phyloP scores from a whole-genome alignment of 2,888 invertebrate species.

The Scaptomyza polygonia region DNA sequence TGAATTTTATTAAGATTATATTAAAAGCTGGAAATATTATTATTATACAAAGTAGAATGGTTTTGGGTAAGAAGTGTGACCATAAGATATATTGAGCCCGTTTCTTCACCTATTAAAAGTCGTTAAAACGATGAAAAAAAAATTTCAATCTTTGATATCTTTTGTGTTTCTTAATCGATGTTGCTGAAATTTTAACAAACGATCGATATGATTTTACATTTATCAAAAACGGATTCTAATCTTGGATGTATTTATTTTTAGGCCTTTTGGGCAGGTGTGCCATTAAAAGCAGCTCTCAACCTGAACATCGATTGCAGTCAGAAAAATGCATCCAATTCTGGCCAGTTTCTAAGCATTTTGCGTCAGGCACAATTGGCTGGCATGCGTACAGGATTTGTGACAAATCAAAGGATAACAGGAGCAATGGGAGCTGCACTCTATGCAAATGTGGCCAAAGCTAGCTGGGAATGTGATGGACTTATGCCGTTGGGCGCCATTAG shows the following conservation, averaged over 20 bases:
- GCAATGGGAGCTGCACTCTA: conserved; percentile 92
- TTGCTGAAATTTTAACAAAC: not conserved
- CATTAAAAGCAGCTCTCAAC: conserved; percentile 7
- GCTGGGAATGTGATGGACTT: conserved; percentile 92
- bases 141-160: not conserved
- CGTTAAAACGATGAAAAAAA: too few species aligned
- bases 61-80: too few species aligned
- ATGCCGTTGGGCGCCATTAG: conserved; percentile 85
- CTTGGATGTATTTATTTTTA: not conserved
- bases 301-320: conserved; percentile 88
- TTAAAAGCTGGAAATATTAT: too few species aligned
- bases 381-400: conserved; percentile 92
- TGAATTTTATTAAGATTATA: too few species aligned
- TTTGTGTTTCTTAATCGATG: not conserved
- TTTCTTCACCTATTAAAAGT: too few species aligned
- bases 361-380: conserved; percentile 89
- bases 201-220: not conserved
- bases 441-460: conserved; percentile 89
- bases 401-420: conserved; percentile 93
- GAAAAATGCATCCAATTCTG: conserved; percentile 86
- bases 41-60: too few species aligned
- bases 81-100: too few species aligned
- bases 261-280: conserved; percentile 91
- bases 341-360: conserved; percentile 87
- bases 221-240: not conserved